Evolutionary conservation across 2,888 invertebrate genomes (phyloP).

Genomic region (Agrochola lychnidis): DNA sequence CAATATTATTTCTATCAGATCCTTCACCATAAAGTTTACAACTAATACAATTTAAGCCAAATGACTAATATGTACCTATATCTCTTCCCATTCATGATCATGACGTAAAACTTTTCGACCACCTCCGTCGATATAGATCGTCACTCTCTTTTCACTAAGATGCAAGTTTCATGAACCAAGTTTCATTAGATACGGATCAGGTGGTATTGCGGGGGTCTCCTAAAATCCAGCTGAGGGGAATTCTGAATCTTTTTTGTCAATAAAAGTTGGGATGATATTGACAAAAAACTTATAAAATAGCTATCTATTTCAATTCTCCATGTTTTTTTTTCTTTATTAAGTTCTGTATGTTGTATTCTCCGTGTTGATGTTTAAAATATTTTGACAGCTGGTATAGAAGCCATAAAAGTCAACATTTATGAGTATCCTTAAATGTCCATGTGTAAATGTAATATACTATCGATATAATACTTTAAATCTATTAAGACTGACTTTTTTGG

Average conservation of each 20-base stretch:
- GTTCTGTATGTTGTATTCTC: too few relatives aligned
- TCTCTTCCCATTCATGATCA: neutral
- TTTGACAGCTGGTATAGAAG: slow-evolving; percentile 16
- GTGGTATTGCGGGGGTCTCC: slow-evolving; percentile 38
- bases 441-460: neutral
- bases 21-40: neutral
- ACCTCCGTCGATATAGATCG: slow-evolving; percentile 21
- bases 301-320: neutral
- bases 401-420: slow-evolving; percentile 13
- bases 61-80: neutral
- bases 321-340: too few relatives aligned
- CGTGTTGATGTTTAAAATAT: neutral
- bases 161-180: slow-evolving; percentile 58
- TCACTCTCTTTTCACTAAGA: slow-evolving; percentile 43
- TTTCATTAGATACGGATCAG: slow-evolving; percentile 64
- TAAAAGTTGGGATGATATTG: slow-evolving; percentile 25
- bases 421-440: neutral
- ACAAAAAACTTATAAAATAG: slow-evolving; percentile 7
- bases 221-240: slow-evolving; percentile 48
- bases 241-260: slow-evolving; percentile 36
- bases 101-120: slow-evolving; percentile 7
- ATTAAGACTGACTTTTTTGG: neutral
- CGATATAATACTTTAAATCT: neutral
- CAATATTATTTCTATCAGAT: neutral
- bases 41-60: neutral